Evolutionary conservation across 2,113 vertebrate species (phyloP), one percentile per base, ranked within the genome.

Genomic region (Lonchura striata): DNA sequence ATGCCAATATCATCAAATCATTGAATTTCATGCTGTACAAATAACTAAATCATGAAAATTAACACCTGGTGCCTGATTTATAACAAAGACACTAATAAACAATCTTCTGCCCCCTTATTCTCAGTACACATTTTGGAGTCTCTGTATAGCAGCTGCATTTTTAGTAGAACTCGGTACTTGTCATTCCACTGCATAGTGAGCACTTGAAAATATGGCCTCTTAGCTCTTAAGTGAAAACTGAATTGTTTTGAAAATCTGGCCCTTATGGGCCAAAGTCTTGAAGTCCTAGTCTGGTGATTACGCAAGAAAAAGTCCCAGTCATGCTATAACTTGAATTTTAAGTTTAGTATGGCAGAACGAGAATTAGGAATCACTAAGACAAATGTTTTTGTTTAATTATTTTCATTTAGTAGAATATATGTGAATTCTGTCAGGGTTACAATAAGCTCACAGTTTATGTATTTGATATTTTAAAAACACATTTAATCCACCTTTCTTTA

Each of bases 111-210:
- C 3, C 12, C 8, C 12, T 50, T 65, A 31, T 65, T 90, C 46
- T 74, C 21, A 27, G 4, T 15, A 24, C 2, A 30, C 7, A 66
- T 81, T 47, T 60, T 28, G 14, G 4, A 75, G 3, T 33, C 2
- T 50, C 27, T 75, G 7, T 30, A 28, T 3, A 56, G 13, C 0
- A 3, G 16, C 41, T 70, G 41, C 22, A n/a, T 37, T 56, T 79
- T 60, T 0, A 1, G 7, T n/a, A 49, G 16, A 66, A 59, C 13
- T 74, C 9, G 10, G 12, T 46, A 53, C 10, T 70, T 28, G 21
- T 20, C 50, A 35, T 84, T 88, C 13, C 23, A 37, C 33, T 47
- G 15, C 39, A 52, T 13, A 54, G 4, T 0, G 0, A 82, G 12
- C 15, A 11, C n/a, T 59, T 59, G 47, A 71, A 92, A 84, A 82